Evolutionary conservation across 2,797 vertebrate species (phyloP), one percentile per base, ranked within the genome.

Genomic region (Sebastes melanostomus): DNA sequence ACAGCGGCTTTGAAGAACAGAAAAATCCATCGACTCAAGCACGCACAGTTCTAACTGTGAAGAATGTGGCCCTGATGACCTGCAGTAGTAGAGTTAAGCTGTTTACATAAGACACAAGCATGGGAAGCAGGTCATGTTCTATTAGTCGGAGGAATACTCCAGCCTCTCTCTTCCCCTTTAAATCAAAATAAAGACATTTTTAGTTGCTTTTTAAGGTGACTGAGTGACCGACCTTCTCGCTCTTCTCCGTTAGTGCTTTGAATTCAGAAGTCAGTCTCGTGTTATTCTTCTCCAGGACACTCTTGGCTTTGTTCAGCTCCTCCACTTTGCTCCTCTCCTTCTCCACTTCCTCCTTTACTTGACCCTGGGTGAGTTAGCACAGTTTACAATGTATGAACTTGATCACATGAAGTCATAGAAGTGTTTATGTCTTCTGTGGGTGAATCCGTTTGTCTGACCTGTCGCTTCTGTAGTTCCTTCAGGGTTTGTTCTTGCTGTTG

Each of bases 281-380:
- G 75, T 93, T 93, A 71, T 96, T 97, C 89, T 96, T 97, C 83
- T 98, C 97, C 91, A 98, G 91, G 72, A 89, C 92, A 62, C 9
- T 93, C 81, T 95, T 97, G 82, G 95, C 88, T 92, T 97, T 96
- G 82, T 92, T 96, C 72, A 98, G 90, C 86, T 98, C 97, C 75
- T 95, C 93, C 13, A 91, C 91, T 89, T 93, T 97, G 74, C 91
- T 93, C 85, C 93, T 97, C 92, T 97, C 97, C 90, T 96, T 97
- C 87, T 94, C 92, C 85, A 99, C 91, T 62, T 97, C 96, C 85
- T 97, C 96, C 84, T 97, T 97, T 68, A 95, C 94, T 69, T 95
- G 89, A 81, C 88, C 94, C 98, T 99, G 87, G 8, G 52, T 13
- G 72, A 54, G n/a, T 4, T 36, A 30, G 9, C n/a, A 67, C 10